These are phyloP conservation scores for Epinotia demarniana DNA, from an alignment of 2,888 invertebrate species.

Conservation along the genomic window DNA sequence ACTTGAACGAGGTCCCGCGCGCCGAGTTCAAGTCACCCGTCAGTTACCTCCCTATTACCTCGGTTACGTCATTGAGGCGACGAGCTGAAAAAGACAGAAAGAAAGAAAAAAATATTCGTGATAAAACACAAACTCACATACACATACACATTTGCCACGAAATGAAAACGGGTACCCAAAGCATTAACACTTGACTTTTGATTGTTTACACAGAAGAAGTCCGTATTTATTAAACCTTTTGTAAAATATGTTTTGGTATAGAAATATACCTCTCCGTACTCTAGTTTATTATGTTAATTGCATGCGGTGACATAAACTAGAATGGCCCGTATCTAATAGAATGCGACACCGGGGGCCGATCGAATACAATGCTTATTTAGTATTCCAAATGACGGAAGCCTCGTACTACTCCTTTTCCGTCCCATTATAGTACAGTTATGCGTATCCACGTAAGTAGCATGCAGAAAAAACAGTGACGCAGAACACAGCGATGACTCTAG, in stretches of 20 bases:
- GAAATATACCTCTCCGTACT: not conserved
- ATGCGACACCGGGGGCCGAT: slow-evolving; percentile 39
- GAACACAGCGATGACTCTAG: not conserved
- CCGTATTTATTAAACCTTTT: not conserved
- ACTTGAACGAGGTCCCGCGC: not conserved
- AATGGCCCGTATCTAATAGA: slow-evolving; percentile 35
- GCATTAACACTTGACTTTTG: no score
- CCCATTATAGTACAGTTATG: slow-evolving; percentile 10
- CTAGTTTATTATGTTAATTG: slow-evolving; percentile 28
- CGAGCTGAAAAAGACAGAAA: not conserved
- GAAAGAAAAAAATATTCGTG: no score
- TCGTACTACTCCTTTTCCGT: slow-evolving; percentile 23
- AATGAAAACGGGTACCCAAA: not conserved
- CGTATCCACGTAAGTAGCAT: not conserved
- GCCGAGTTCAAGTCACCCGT: not conserved
- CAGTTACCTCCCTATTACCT: slow-evolving; percentile 16
- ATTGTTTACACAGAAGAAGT: not conserved
- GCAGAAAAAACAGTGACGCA: not conserved
- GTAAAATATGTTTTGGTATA: not conserved
- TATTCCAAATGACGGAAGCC: slow-evolving; percentile 31
- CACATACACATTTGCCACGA: no score
- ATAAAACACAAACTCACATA: no score
- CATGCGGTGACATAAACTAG: slow-evolving; percentile 26
- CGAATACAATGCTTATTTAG: slow-evolving; percentile 42
- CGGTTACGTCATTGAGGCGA: slow-evolving; percentile 10